Evolutionary conservation across 2,113 vertebrate genomes (phyloP), one percentile per base, ranked within the genome.

Genomic region (Brachypteracias leptosomus): DNA sequence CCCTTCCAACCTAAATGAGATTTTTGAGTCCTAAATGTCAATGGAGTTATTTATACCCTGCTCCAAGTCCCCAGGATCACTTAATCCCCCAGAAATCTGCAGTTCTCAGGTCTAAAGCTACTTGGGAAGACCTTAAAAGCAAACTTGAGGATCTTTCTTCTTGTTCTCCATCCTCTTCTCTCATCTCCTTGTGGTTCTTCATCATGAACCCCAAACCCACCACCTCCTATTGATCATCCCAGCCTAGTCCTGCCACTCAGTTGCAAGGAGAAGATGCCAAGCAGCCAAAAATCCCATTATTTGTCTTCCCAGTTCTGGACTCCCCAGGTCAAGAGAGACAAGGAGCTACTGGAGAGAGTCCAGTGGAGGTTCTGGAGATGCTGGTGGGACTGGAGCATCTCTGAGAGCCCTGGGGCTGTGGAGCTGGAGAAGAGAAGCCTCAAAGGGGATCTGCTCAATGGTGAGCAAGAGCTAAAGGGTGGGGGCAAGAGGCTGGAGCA

Each of bases 401-500:
- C 13, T 57, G 54, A 57, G 54, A 57, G 54, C 54, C 54, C 54
- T 57, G 54, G 54, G 31, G 54, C 31, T 57, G 54, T 33, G 33
- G 16, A 18, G 54, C 54, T 55, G 52, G 14, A 55, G 52, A 29
- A 54, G 52, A 54, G 52, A 28, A 54, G 52, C 14, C 52, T 31
- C 26, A 54, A 28, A 54, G 52, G 52, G 28, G 52, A 47, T 47
- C 46, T 47, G 16, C 14, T 47, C 46, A 47, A 47, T 47, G 46
- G 7, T 47, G 18, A 42, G 18, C 46, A 47, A 47, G 15, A 47
- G 46, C 46, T 47, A 16, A 47, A 19, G 46, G 46, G 16, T 18
- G 18, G 46, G 46, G 16, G 15, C 46, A 47, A 47, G 46, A 47
- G 18, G 51, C n/a, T 0, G 0, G 25, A 80, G 19, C 14, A 81